Conservation (phyloP, 2,888 invertebrate genomes). For the Archaeoteleia sp. region DNA sequence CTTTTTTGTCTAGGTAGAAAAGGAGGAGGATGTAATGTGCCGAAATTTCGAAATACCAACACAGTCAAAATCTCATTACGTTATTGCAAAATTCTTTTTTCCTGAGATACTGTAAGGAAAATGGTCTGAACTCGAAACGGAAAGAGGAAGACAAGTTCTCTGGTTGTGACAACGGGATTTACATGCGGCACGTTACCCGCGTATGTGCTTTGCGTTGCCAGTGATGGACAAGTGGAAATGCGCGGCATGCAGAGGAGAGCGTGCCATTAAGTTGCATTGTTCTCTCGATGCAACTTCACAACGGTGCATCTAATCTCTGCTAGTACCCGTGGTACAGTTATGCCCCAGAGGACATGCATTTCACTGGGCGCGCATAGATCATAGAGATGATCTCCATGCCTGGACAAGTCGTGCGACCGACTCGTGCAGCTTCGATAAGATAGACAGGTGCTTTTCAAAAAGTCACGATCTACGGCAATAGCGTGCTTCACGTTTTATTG, state of each 20-base stretch:
- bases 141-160: constrained; percentile 32
- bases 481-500: constrained; percentile 48
- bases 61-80: no score
- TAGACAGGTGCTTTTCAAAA: constrained; percentile 59
- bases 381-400: constrained; percentile 65
- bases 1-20: no score
- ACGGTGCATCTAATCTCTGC: constrained; percentile 69
- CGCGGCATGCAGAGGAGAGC: constrained; percentile 38
- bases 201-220: no score
- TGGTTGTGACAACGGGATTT: constrained; percentile 61
- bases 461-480: constrained; percentile 47
- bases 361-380: constrained; percentile 62
- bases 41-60: no score
- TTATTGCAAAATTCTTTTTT: no score
- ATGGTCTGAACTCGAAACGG: no score
- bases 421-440: constrained; percentile 62
- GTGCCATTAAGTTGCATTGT: constrained; percentile 66
- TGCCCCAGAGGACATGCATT: constrained; percentile 65
- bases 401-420: constrained; percentile 67
- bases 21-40: no score
- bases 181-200: constrained; percentile 37
- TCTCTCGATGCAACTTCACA: constrained; percentile 60
- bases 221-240: constrained; percentile 52
- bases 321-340: constrained; percentile 68
- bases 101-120: no score